Evolutionary conservation across 2,797 vertebrate genomes (phyloP), one percentile per base, ranked within the genome.

Genomic region (Brachyrhaphis roseni): DNA sequence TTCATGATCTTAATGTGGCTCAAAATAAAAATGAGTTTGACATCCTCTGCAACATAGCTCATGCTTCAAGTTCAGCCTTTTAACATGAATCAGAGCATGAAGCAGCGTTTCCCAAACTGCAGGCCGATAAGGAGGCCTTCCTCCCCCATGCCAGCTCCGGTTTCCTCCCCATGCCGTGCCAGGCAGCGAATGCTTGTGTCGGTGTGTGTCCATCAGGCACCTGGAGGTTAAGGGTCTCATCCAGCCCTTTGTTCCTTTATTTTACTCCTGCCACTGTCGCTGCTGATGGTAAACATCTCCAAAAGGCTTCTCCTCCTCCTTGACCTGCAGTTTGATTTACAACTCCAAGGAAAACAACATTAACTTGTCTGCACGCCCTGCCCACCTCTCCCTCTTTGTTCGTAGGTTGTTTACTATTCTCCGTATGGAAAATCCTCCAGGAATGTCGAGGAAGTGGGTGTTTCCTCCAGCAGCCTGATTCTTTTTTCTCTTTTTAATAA

Each of bases 371-470:
- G 18, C 71, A 73, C 12, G 13, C 72, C 77, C 78, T 62, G 59
- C 76, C 82, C 53, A 34, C 36, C 31, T 34, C 78, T 85, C 39
- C 47, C 77, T 89, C 91, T 93, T 94, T 93, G 93, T 94, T 93
- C 90, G n/a, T 84, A 85, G 85, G 87, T 93, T 96, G 95, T 95
- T 96, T 95, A 95, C 95, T 95, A 94, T 93, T 91, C 90, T 86
- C 88, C 81, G 88, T 89, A 93, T 86, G 93, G 94, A 95, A 95
- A 95, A 93, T 93, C 92, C 92, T 94, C 88, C 84, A 91, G 94
- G 94, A 95, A 95, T 94, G 91, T 85, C 70, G 68, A 94, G 95
- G 95, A 96, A 95, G 94, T 93, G 91, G 94, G 93, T 87, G 92
- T 94, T 93, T 92, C 93, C 91, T 92, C 71, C 88, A 82, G 78